Evolutionary conservation across 2,113 vertebrate genomes (phyloP).

Genomic region (Hassar affinis): DNA sequence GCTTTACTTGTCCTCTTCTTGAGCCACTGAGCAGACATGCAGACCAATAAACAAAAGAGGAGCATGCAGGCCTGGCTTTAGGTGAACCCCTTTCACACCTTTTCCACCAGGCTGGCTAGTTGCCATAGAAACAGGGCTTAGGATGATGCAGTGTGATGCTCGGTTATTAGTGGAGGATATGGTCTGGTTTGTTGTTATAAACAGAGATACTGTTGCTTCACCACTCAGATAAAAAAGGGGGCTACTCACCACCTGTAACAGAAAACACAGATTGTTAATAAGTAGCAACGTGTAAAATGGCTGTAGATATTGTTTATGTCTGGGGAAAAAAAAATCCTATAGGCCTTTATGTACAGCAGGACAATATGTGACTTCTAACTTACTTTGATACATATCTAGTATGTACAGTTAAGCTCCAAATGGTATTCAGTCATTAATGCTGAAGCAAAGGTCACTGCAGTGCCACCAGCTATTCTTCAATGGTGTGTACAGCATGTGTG

Average conservation of each 20-base stretch:
- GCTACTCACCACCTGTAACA: not conserved
- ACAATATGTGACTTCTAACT: not conserved
- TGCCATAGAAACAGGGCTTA: constrained; percentile 67
- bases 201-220: constrained; percentile 36
- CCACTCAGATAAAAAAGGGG: constrained; percentile 24
- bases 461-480: too few species aligned
- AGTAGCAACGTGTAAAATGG: not conserved
- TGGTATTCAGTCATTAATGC: too few species aligned
- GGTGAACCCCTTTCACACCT: constrained; percentile 53
- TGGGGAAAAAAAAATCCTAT: not conserved
- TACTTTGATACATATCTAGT: not conserved
- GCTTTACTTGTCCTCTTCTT: not conserved
- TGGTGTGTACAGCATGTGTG: too few species aligned
- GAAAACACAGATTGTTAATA: not conserved
- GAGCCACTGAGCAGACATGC: not conserved
- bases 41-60: not conserved
- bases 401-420: not conserved
- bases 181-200: constrained; percentile 69
- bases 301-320: too few species aligned
- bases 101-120: constrained; percentile 61
- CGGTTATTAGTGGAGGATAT: constrained; percentile 69
- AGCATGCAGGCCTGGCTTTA: constrained; percentile 28
- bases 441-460: too few species aligned
- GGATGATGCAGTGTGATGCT: constrained; percentile 67
- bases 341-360: not conserved